Evolutionary conservation across 1,140 invertebrate genomes (phyloP).

Genomic region (Ips nitidus): DNA sequence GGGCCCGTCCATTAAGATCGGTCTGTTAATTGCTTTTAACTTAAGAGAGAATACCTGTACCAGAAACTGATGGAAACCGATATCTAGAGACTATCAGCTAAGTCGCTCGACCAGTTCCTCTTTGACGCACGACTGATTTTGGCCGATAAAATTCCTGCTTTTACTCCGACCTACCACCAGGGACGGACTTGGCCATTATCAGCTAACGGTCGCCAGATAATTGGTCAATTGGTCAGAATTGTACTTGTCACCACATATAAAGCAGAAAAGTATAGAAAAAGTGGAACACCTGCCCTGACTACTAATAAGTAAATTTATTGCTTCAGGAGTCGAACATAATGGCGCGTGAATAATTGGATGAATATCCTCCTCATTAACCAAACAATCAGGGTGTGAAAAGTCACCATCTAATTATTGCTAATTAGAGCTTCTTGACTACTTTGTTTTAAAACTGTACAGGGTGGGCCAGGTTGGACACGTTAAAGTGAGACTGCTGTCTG

Average conservation of each 20-base stretch:
- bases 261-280: too few relatives aligned
- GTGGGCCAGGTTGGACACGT: neutral
- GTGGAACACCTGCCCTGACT: too few relatives aligned
- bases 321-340: too few relatives aligned
- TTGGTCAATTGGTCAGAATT: too few relatives aligned
- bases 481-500: too few relatives aligned
- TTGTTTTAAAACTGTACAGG: neutral
- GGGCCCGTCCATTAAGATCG: conserved; percentile 9
- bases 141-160: conserved; percentile 38
- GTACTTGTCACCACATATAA: too few relatives aligned
- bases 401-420: conserved; percentile 31
- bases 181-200: conserved; percentile 9
- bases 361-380: conserved; percentile 10
- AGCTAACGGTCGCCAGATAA: too few relatives aligned
- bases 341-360: too few relatives aligned
- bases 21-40: conserved; percentile 32
- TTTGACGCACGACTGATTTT: conserved; percentile 42
- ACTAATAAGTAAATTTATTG: too few relatives aligned
- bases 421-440: conserved; percentile 26
- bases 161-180: conserved; percentile 7
- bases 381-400: conserved; percentile 23
- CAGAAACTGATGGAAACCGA: conserved; percentile 19
- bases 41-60: conserved; percentile 23
- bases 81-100: conserved; percentile 27
- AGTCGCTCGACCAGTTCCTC: conserved; percentile 39